A percentile compares a stretch with the other conserved stretches of the same genome.
phyloP scores from a whole-genome alignment of 1,140 invertebrate genomes.

The Halotydeus destructor region DNA sequence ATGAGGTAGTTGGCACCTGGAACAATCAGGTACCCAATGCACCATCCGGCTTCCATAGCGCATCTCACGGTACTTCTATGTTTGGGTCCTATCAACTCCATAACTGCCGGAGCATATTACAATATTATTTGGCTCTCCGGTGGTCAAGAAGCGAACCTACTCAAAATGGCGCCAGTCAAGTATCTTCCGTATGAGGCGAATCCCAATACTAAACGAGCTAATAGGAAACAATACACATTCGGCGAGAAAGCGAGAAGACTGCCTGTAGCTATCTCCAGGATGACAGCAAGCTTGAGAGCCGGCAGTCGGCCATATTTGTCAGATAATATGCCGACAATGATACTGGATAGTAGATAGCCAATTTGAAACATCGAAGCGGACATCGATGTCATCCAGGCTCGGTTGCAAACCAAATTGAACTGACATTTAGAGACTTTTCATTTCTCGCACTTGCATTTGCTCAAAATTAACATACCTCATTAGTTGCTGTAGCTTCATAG shows the following conservation, averaged over 20 bases:
- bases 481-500: not conserved
- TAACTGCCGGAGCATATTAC: too few relatives aligned
- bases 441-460: not conserved
- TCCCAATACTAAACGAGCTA: constrained; percentile 3
- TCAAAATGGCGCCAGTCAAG: constrained; percentile 4
- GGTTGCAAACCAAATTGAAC: constrained; percentile 51
- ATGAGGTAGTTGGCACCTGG: not conserved
- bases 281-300: constrained; percentile 14
- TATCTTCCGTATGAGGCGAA: constrained; percentile 1
- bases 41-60: not conserved
- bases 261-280: constrained; percentile 2
- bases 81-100: not conserved
- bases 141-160: not conserved
- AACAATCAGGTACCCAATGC: not conserved
- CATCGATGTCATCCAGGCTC: constrained; percentile 38
- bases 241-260: constrained; percentile 8
- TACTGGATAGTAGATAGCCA: constrained; percentile 52
- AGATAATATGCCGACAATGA: constrained; percentile 52
- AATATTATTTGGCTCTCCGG: too few relatives aligned
- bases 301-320: constrained; percentile 36
- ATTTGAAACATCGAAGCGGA: constrained; percentile 58
- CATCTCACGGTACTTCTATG: not conserved
- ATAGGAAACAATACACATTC: constrained; percentile 4
- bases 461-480: not conserved
- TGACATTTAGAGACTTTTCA: constrained; percentile 19